phyloP scores from a whole-genome alignment of 2,113 vertebrate genomes.

The Capreolus pygargus region DNA sequence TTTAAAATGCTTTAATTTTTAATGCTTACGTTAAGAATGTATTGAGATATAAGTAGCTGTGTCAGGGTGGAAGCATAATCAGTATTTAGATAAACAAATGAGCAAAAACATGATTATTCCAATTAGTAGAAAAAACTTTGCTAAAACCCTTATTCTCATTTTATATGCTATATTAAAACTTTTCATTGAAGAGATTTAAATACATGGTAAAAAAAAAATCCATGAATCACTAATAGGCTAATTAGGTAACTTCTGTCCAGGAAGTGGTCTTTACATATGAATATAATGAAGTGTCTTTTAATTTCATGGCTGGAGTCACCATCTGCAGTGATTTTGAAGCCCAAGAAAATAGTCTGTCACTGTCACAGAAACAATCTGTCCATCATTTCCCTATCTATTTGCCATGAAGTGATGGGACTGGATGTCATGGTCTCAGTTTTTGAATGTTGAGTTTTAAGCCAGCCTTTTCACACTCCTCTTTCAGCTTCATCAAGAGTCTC shows the following conservation, averaged over 20 bases:
- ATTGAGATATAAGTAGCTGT: background rate
- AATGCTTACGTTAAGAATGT: slow-evolving; percentile 31
- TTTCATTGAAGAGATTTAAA: background rate
- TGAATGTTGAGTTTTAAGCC: too few species aligned
- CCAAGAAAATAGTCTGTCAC: too few species aligned
- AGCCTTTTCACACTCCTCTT: too few species aligned
- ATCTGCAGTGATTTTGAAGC: too few species aligned
- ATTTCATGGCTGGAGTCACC: too few species aligned
- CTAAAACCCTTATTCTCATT: background rate
- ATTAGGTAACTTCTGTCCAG: background rate
- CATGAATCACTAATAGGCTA: background rate
- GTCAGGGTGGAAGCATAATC: background rate
- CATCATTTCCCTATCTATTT: too few species aligned
- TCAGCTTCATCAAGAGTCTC: too few species aligned
- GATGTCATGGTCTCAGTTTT: too few species aligned
- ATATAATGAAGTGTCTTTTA: background rate
- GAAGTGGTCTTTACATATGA: background rate
- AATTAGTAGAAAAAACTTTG: background rate
- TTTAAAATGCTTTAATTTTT: slow-evolving; percentile 31
- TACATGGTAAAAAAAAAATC: background rate
- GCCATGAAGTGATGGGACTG: too few species aligned
- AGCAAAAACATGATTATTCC: slow-evolving; percentile 4
- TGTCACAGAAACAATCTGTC: too few species aligned
- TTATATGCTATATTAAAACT: background rate
- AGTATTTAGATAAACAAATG: background rate